phyloP scores from a whole-genome alignment of 92 coral and sea anemone species.

The Micromussa lordhowensis region DNA sequence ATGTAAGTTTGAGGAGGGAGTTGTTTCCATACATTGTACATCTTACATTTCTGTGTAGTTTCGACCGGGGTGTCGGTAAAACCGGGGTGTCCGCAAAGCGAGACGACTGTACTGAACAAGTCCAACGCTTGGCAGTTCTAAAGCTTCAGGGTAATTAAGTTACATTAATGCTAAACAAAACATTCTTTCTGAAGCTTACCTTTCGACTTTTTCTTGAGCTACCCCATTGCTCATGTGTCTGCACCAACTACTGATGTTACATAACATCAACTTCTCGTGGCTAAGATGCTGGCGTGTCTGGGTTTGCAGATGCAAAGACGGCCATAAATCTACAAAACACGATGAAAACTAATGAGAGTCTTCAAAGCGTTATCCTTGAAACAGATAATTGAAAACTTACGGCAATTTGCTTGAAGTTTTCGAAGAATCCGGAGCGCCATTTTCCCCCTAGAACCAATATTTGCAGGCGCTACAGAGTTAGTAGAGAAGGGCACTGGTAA shows the following conservation, averaged over 20 bases:
- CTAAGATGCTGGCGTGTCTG: not conserved
- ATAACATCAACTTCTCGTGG: not conserved
- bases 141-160: no score
- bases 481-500: constrained; percentile 10
- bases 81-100: no score
- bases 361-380: not conserved
- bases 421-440: constrained; percentile 17
- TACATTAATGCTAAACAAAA: not conserved
- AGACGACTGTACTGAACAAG: no score
- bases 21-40: no score
- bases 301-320: not conserved
- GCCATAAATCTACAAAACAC: not conserved
- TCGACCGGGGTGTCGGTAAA: no score
- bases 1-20: no score
- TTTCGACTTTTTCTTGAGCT: constrained; percentile 19
- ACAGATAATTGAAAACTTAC: constrained; percentile 4
- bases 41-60: no score
- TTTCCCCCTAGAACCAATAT: not conserved
- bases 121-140: no score
- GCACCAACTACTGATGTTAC: not conserved
- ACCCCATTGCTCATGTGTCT: not conserved
- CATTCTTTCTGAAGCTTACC: not conserved
- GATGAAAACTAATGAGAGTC: not conserved
- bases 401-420: constrained; percentile 17
- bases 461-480: not conserved